Conservation (phyloP, 2,888 invertebrate genomes). For the Rhorus exstirpatorius region DNA sequence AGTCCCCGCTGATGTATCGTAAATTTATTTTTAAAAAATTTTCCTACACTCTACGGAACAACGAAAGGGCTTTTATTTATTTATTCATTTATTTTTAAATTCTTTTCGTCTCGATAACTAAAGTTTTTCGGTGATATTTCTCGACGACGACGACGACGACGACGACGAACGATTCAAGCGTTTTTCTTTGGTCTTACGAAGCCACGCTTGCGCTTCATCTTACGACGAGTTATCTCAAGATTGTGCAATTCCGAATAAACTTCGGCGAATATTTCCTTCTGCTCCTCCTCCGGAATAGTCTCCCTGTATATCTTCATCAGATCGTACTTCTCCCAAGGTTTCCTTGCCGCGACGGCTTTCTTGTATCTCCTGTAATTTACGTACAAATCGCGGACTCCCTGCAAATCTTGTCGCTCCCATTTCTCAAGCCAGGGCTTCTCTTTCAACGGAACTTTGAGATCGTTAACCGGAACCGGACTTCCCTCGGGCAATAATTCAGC, state of each 20-base stretch:
- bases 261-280: slow-evolving; percentile 94
- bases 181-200: slow-evolving; percentile 88
- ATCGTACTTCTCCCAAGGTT: slow-evolving; percentile 96
- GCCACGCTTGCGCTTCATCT: slow-evolving; percentile 88
- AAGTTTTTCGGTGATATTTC: too few relatives aligned
- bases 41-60: too few relatives aligned
- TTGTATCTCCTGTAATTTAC: slow-evolving; percentile 87
- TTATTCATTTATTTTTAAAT: too few relatives aligned
- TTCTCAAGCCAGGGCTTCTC: slow-evolving; percentile 96
- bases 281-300: slow-evolving; percentile 96
- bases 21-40: too few relatives aligned
- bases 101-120: slow-evolving; percentile 32
- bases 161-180: slow-evolving; percentile 75
- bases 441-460: slow-evolving; percentile 90
- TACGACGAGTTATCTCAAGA: slow-evolving; percentile 89
- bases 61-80: too few relatives aligned
- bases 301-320: slow-evolving; percentile 96
- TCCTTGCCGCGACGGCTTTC: slow-evolving; percentile 88
- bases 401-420: slow-evolving; percentile 94
- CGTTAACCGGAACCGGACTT: slow-evolving; percentile 92
- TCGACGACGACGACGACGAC: not conserved
- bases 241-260: slow-evolving; percentile 92
- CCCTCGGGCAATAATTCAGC: slow-evolving; percentile 93
- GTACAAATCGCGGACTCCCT: slow-evolving; percentile 90
- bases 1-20: not conserved